phyloP scores from a whole-genome alignment of 2,113 vertebrate species.

The Conger conger region DNA sequence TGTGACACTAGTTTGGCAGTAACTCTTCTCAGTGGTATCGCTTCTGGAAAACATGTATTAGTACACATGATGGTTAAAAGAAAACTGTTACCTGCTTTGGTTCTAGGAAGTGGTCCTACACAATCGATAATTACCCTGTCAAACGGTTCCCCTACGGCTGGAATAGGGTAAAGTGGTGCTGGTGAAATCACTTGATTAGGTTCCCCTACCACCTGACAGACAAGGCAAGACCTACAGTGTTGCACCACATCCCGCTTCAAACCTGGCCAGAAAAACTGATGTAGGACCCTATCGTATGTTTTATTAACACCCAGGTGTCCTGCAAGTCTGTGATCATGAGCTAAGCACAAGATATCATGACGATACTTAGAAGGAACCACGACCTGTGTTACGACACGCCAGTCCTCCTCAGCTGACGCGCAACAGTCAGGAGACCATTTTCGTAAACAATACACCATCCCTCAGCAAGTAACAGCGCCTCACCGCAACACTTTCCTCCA shows the following conservation, averaged over 20 bases:
- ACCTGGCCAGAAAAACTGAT: not conserved
- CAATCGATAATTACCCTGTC: not conserved
- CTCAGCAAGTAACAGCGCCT: too few species aligned
- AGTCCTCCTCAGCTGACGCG: too few species aligned
- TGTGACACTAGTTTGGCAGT: not conserved
- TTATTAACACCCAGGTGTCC: not conserved
- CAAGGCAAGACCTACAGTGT: not conserved
- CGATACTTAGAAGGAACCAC: too few species aligned
- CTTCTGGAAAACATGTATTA: not conserved
- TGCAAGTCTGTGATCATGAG: not conserved
- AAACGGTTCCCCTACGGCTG: not conserved
- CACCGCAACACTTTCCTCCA: too few species aligned
- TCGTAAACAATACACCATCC: too few species aligned
- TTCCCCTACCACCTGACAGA: not conserved
- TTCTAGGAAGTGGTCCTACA: not conserved
- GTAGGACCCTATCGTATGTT: not conserved
- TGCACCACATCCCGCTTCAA: not conserved
- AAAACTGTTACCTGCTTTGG: too few species aligned
- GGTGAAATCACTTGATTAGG: not conserved
- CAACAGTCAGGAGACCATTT: too few species aligned
- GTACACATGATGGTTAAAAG: not conserved
- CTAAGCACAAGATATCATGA: not conserved
- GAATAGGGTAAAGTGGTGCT: constrained; percentile 6
- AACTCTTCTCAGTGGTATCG: not conserved
- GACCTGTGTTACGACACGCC: too few species aligned